Evolutionary conservation across 2,113 vertebrate genomes (phyloP), one percentile per base, ranked within the genome.

Genomic region (Oryzias celebensis): DNA sequence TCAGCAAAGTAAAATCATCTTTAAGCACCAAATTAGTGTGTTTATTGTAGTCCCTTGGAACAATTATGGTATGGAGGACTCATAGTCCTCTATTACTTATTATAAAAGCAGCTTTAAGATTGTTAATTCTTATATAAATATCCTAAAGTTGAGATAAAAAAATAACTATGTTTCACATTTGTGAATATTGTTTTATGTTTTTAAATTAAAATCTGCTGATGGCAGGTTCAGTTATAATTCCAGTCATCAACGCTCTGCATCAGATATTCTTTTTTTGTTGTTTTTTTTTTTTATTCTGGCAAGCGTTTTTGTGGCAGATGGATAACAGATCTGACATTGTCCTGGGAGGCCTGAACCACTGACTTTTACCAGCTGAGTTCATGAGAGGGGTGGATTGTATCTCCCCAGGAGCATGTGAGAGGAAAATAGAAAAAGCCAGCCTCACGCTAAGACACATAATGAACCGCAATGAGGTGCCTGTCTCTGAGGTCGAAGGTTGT

Each of bases 301-400:
- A 55, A 46, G 65, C 23, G 14, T 24, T 31, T 7, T 59, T 44
- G 1, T 65, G 68, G 71, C 88, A 89, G 83, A 89, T 89, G 86
- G 88, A 81, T 73, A 68, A 45, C 74, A 79, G 78, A 57, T 63
- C 58, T 75, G 71, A 66, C 54, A 59, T 36, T 71, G 64, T 85
- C 77, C 69, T 65, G 15, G 67, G 75, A 75, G 81, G 73, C 22
- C 68, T 73, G 68, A 83, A 70, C 72, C 72, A 15, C 80, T 80
- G 86, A 88, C 80, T 74, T 71, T 65, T 71, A 83, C 31, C 83
- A 52, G 72, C n/a, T 65, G 86, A 86, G 77, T 69, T 76, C 69
- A 78, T 65, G 67, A 76, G 79, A 78, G 52, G 59, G 61, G 69
- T 84, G 80, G 84, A 85, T 88, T 84, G 79, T 65, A 74, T 85